Percentiles rank a stretch among this genome's conserved stretches.
Evolutionary conservation across 2,113 vertebrate genomes (phyloP).

Genomic region (Cyprinodon variegatus): DNA sequence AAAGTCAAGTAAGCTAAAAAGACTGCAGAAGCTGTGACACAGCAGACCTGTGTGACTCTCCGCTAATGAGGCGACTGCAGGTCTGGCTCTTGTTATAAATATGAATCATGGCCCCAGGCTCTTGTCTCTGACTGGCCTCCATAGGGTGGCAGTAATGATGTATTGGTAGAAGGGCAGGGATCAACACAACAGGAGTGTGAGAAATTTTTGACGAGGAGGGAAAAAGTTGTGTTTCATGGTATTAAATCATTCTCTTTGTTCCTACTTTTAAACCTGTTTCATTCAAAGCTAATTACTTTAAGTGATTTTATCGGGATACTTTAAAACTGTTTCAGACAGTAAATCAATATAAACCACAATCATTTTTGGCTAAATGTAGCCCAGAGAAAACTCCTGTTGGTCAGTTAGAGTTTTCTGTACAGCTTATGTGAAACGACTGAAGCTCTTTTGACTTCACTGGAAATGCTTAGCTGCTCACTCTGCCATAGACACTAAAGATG

Average conservation of each 20-base stretch:
- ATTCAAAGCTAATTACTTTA: conserved; percentile 9
- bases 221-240: conserved; percentile 19
- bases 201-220: conserved; percentile 12
- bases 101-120: conserved; percentile 52
- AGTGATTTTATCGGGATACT: not conserved
- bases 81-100: conserved; percentile 62
- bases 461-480: conserved; percentile 20
- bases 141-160: not conserved
- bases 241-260: conserved; percentile 25
- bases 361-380: conserved; percentile 6
- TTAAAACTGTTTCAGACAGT: not conserved
- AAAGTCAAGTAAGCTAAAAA: not conserved
- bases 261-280: not conserved
- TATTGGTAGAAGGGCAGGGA: conserved; percentile 29
- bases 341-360: not conserved
- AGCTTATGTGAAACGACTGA: conserved; percentile 35
- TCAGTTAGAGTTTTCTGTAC: conserved; percentile 28
- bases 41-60: conserved; percentile 33
- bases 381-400: conserved; percentile 11
- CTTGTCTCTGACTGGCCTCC: conserved; percentile 29
- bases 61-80: conserved; percentile 53
- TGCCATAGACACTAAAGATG: conserved; percentile 7
- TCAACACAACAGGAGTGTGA: conserved; percentile 17
- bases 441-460: conserved; percentile 52
- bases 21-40: conserved; percentile 34